Conservation (phyloP, 2,888 invertebrate species). For the Prenolepis imparis region DNA sequence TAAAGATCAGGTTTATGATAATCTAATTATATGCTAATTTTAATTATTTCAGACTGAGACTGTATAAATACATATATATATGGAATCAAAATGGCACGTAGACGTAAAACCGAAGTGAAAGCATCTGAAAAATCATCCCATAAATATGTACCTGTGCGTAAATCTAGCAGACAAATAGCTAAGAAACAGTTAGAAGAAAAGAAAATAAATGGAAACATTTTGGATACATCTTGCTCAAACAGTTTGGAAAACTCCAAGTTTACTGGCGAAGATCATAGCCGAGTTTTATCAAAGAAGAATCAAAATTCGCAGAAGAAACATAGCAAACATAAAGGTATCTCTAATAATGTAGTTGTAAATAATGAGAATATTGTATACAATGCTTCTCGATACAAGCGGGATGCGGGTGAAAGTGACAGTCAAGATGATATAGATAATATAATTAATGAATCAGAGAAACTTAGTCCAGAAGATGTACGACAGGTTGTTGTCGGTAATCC, state of each 20-base stretch:
- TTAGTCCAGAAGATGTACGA: slow-evolving; percentile 75
- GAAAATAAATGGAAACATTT: slow-evolving; percentile 79
- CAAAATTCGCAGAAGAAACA: slow-evolving; percentile 69
- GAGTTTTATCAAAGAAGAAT: slow-evolving; percentile 66
- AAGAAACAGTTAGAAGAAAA: slow-evolving; percentile 82
- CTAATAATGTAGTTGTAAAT: slow-evolving; percentile 57
- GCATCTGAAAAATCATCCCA: slow-evolving; percentile 76
- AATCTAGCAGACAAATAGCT: slow-evolving; percentile 84
- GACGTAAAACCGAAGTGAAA: slow-evolving; percentile 82
- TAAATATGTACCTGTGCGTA: slow-evolving; percentile 81
- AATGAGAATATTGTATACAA: slow-evolving; percentile 55
- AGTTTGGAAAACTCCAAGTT: slow-evolving; percentile 75
- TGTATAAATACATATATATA: slow-evolving; percentile 50
- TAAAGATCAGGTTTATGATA: background rate
- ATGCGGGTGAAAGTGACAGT: slow-evolving; percentile 78
- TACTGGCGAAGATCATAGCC: slow-evolving; percentile 67
- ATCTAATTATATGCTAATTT: slow-evolving; percentile 20
- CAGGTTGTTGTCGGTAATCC: slow-evolving; percentile 74
- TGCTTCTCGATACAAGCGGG: slow-evolving; percentile 68
- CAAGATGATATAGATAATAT: slow-evolving; percentile 75
- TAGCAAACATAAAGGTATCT: slow-evolving; percentile 67
- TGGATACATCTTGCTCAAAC: slow-evolving; percentile 65
- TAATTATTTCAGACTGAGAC: slow-evolving; percentile 67
- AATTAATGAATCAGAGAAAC: slow-evolving; percentile 68
- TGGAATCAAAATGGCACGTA: slow-evolving; percentile 82